Base-by-base conservation (phyloP, 2,888 invertebrate genomes). In the Eledona agricola region DNA sequence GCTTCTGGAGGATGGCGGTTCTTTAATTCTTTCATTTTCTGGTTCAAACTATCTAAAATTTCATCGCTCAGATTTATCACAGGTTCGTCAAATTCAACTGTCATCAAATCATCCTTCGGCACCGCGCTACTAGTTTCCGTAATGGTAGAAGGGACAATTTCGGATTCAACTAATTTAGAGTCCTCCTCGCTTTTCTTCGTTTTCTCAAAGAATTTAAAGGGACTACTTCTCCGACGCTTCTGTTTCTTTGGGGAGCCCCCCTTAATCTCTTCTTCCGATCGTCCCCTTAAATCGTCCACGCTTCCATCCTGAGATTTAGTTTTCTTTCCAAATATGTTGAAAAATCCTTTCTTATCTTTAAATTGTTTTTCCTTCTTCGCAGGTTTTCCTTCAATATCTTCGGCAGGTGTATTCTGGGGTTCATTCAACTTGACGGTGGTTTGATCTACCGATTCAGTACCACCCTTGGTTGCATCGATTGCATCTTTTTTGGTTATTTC, bases 281-380 rank as follows among this genome's bases (percentile, higher is more conserved):
- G 19, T 4, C 34, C 42, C 28, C 28, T 26, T 15, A 9, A 1
- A 9, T 29, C 32, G 3, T 47, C 47, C 20, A 16, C 6, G 2
- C 13, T 13, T 0, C 42, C 29, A 1, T 56, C 52, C 34, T 38
- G 47, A 1, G 46, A 56, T 32, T 63, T 62, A 7, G 57, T 42
- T 34, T 66, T 65, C 25, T 65, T 64, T 6, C 61, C 57, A 40
- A 67, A 67, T 5, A 66, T 42, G 4, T 61, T 57, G 28, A 64
- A 65, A 19, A 59, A 46, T n/a, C 58, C 56, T 25, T 50, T 50
- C 7, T 58, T 53, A 20, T 60, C 58, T 46, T 59, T 57, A 16
- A 35, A 25, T 4, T 10, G 43, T 31, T 54, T 57, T 12, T 49
- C 38, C 6, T 57, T 50, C 31, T 58, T 57, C n/a, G 50, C 29